phyloP scores from a whole-genome alignment of 2,113 vertebrate genomes.

The Uropsilus gracilis region DNA sequence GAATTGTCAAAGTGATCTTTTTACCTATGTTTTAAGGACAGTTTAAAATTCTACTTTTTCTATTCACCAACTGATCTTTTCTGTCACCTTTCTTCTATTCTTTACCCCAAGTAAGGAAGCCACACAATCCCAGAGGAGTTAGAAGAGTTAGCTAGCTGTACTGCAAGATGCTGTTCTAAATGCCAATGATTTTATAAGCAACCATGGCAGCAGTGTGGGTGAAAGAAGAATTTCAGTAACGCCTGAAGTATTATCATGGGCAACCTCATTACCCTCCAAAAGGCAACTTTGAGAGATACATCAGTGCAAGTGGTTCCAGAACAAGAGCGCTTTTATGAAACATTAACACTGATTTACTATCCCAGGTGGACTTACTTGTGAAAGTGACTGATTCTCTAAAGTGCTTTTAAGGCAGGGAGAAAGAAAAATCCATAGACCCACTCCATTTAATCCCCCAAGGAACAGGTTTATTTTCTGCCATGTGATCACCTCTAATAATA shows the following conservation, averaged over 20 bases:
- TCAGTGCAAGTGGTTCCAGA: slow-evolving; percentile 49
- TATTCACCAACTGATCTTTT: not conserved
- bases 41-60: not conserved
- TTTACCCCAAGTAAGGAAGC: not conserved
- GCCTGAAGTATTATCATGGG: not conserved
- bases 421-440: slow-evolving; percentile 57
- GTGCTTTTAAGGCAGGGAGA: slow-evolving; percentile 41
- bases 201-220: slow-evolving; percentile 4
- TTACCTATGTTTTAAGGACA: not conserved
- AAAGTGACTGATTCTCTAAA: slow-evolving; percentile 56
- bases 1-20: not conserved
- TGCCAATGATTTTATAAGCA: slow-evolving; percentile 54
- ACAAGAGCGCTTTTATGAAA: slow-evolving; percentile 51
- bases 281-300: slow-evolving; percentile 55
- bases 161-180: not conserved
- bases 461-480: slow-evolving; percentile 61
- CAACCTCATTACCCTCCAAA: not conserved
- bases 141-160: not conserved
- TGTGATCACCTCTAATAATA: slow-evolving; percentile 70
- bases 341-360: slow-evolving; percentile 75
- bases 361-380: slow-evolving; percentile 16
- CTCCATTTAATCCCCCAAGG: slow-evolving; percentile 63
- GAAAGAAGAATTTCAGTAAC: slow-evolving; percentile 64
- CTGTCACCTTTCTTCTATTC: not conserved
- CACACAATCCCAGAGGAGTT: slow-evolving; percentile 14